Percentiles rank a stretch among this genome's conserved stretches.
Evolutionary conservation across 2,113 vertebrate species (phyloP).

Genomic region (Sinosuthora webbiana): DNA sequence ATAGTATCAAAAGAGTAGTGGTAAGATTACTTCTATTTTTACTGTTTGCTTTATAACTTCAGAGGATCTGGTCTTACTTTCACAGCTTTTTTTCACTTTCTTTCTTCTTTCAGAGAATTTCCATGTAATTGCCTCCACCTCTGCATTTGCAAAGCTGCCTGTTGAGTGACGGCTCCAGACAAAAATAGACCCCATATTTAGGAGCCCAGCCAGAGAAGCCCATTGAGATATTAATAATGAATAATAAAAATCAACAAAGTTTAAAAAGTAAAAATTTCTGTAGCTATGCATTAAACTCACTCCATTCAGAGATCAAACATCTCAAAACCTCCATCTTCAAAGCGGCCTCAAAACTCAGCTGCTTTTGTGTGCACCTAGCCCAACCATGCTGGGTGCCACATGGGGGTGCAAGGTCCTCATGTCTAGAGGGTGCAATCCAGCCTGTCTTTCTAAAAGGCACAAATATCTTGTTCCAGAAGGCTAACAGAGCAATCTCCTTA

Average conservation of each 20-base stretch:
- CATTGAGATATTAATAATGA: not conserved
- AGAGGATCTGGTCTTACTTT: not conserved
- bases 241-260: not conserved
- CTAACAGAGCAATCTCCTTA: not conserved
- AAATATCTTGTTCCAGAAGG: not conserved
- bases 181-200: not conserved
- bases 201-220: not conserved
- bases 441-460: not conserved
- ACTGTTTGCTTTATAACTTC: not conserved
- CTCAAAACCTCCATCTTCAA: not conserved
- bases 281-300: slow-evolving; percentile 1
- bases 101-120: not conserved
- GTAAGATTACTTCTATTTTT: not conserved
- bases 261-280: not conserved
- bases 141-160: not conserved
- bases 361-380: not conserved
- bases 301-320: not conserved
- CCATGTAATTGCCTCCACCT: not conserved
- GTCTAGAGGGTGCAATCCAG: not conserved
- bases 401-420: not conserved
- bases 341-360: not conserved
- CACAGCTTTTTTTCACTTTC: not conserved
- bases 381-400: not conserved
- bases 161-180: not conserved
- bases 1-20: not conserved